phyloP scores from a whole-genome alignment of 1,140 invertebrate genomes.

The Lanistes nyassanus region DNA sequence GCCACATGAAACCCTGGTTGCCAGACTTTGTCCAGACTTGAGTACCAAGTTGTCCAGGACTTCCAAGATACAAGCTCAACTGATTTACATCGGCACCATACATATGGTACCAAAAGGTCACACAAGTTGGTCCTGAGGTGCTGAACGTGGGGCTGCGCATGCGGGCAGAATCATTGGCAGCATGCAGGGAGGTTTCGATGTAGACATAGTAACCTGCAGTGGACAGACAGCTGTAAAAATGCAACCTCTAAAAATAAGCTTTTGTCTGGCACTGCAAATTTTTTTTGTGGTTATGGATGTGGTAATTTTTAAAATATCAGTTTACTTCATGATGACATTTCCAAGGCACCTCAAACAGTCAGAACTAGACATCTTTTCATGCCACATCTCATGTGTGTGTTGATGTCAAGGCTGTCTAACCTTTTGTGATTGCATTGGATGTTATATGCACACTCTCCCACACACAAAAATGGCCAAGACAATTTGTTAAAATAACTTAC shows the following conservation, averaged over 20 bases:
- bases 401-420: no score
- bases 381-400: no score
- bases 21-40: constrained; percentile 42
- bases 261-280: not conserved
- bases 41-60: not conserved
- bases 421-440: no score
- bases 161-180: constrained; percentile 33
- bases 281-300: not conserved
- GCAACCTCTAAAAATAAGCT: not conserved
- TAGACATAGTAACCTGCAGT: constrained; percentile 43
- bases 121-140: constrained; percentile 30
- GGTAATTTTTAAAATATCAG: not conserved
- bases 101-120: constrained; percentile 61
- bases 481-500: no score
- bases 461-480: no score
- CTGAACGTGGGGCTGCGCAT: constrained; percentile 33
- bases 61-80: constrained; percentile 55
- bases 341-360: not conserved
- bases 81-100: constrained; percentile 46
- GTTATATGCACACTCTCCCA: no score
- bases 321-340: not conserved
- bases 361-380: no score
- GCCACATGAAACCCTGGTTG: constrained; percentile 45
- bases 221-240: not conserved
- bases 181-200: constrained; percentile 32